Evolutionary conservation across 53 echinoderm and acorn worm species (phyloP), one percentile per base, ranked within the genome.

Genomic region (Antedon mediterranea): DNA sequence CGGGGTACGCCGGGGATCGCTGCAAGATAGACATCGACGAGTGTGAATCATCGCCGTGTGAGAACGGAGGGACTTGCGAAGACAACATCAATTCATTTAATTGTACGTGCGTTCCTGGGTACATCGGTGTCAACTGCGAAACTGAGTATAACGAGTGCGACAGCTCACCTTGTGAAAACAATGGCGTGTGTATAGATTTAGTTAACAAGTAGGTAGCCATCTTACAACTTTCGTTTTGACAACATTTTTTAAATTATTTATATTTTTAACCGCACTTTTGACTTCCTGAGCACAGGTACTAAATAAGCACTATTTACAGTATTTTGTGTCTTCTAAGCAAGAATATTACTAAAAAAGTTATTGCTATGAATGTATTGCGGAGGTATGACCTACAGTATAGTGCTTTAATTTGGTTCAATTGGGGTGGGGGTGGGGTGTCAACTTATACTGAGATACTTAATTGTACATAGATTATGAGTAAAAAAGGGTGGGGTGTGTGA

Each of bases 111-210:
- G 3, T 32, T 3, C 73, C 87, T 3, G 83, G 87, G 2, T 87
- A 33, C 32, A 73, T 76, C 34, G 87, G 87, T 7, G 80, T 73
- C 4, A 29, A 71, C 8, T 87, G 87, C 70, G 83, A 87, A 37
- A 13, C 33, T 33, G 83, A 87, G 31, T 83, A 83, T 18, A 80
- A 87, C 43, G 83, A 83, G 31, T 87, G 83, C 29, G 80, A 73
- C 3, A 76, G 43, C 74, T 77, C 32, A 7, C 87, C 87, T 0
- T 87, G 87, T 43, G 43, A 43, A 28, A 81, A 81, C 43, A 30
- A 32, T 29, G 75, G 81, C 30, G 31, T 43, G 4, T 81, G 81
- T 27, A 75, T 34, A 31, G 81, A 81, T 75, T 30, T 34, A 3
- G 74, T 81, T 28, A 81, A 81, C 75, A 75, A 32, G 75, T 81